Base-by-base conservation (phyloP, 2,888 invertebrate species). In the Melanotus villosus region DNA sequence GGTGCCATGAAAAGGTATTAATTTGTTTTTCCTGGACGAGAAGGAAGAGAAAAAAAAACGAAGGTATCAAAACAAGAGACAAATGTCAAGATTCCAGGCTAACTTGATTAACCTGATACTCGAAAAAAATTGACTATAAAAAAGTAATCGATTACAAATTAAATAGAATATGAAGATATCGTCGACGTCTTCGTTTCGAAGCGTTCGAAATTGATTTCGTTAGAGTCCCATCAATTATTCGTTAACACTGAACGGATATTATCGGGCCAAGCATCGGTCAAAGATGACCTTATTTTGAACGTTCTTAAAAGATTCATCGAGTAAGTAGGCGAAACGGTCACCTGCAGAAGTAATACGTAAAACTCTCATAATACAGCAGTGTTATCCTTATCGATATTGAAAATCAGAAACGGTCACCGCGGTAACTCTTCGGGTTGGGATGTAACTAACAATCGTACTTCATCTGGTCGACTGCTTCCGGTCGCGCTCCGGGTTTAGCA, bases 381-480 rank as follows among this genome's bases (percentile, higher is more conserved):
- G 56, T 56, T 38, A 23, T 23, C 23, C 34, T 32, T 62, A 68
- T 57, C 56, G 50, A 62, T 52, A 18, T 26, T 7, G 26, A 47
- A 19, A 57, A 18, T 30, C 36, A 32, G 9, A 16, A 47, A 23
- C 45, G 43, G 26, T 43, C 62, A 19, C 16, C n/a, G 9, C 10
- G 7, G 43, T n/a, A 14, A 50, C 10, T 57, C 38, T 16, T n/a
- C 3, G 9, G n/a, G 6, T 10, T 56, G 3, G 14, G 14, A 26
- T 1, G 14, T 21, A 50, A 32, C 16, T 43, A 7, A 16, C 50
- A 36, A 38, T 16, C 34, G 50, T 7, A 7, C 4, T 54, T 59
- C 10, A 19, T 26, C 43, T 68, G 68, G 68, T 21, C 68, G 32
- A 47, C 64, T 68, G 54, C 58, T 68, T 68, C 68, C 68, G 68